phyloP scores from a whole-genome alignment of 30 jellyfish, hydroid and myxozoan species.

The Turritopsis rubra region DNA sequence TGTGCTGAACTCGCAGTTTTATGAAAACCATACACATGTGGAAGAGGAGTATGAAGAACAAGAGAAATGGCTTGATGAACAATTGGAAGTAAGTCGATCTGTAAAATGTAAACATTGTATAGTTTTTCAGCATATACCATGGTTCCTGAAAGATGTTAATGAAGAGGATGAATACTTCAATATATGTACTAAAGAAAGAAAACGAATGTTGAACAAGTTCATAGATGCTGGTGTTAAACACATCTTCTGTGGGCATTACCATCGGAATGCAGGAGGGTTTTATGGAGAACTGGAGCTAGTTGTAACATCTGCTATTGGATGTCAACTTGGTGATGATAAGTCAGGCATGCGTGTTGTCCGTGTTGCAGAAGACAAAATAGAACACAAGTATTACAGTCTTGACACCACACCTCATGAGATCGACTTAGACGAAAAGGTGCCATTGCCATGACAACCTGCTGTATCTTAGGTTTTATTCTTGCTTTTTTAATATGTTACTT shows the following conservation, averaged over 20 bases:
- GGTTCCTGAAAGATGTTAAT: conserved; percentile 56
- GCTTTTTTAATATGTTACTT: too few species aligned
- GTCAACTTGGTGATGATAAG: conserved; percentile 77
- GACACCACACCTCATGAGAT: conserved; percentile 26
- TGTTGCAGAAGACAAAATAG: conserved; percentile 58
- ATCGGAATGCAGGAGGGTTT: conserved; percentile 87
- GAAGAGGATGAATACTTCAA: conserved; percentile 89
- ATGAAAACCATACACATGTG: conserved; percentile 47
- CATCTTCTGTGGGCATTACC: conserved; percentile 94
- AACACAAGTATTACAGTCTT: conserved; percentile 64
- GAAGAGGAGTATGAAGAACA: conserved; percentile 53
- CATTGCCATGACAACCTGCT: background rate
- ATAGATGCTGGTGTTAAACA: conserved; percentile 61
- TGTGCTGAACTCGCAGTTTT: conserved; percentile 70
- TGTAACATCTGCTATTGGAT: conserved; percentile 88
- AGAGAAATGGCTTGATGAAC: conserved; percentile 75
- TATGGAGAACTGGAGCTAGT: conserved; percentile 71
- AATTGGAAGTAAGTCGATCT: conserved; percentile 41
- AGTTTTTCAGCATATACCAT: conserved; percentile 86
- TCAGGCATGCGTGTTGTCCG: conserved; percentile 90
- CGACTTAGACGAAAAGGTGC: background rate
- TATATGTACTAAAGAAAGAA: conserved; percentile 38
- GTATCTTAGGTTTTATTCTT: background rate
- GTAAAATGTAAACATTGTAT: conserved; percentile 48
- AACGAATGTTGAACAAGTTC: conserved; percentile 30